These are phyloP conservation scores for Pampusana beccarii DNA, from an alignment of 2,113 vertebrate species.

Conservation along the genomic window DNA sequence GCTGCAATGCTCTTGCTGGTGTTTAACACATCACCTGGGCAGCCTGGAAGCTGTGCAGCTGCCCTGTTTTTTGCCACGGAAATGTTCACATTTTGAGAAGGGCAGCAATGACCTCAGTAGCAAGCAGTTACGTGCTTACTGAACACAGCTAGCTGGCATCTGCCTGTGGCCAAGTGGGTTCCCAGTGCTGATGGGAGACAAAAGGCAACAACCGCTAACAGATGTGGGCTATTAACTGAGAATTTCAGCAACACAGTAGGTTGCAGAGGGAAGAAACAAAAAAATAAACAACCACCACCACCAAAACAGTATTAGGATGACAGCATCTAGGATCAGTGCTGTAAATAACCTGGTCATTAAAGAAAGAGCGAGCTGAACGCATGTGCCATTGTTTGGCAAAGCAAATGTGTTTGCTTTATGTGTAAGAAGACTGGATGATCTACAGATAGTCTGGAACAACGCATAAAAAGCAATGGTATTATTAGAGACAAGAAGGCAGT, in stretches of 20 bases:
- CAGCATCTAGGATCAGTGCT: background rate
- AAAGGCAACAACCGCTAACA: background rate
- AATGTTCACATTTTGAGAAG: background rate
- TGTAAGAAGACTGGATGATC: background rate
- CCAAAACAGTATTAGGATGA: background rate
- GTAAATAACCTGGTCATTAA: background rate
- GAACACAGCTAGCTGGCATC: background rate
- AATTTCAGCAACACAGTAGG: background rate
- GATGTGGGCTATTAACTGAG: background rate
- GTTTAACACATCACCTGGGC: background rate
- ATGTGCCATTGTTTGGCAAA: background rate
- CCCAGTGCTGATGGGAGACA: background rate
- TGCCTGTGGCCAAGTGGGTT: background rate
- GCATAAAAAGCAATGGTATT: background rate
- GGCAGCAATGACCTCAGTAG: background rate
- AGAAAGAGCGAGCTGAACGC: background rate
- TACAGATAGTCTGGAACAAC: background rate
- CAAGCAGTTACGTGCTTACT: rapidly evolving
- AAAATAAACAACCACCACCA: background rate
- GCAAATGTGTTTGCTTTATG: background rate
- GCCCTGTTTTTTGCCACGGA: background rate
- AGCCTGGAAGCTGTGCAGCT: background rate
- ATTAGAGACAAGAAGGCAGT: background rate
- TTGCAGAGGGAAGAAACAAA: background rate
- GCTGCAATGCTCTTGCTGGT: background rate